Evolutionary conservation across 2,113 vertebrate species (phyloP), one percentile per base, ranked within the genome.

Genomic region (Tachysurus fulvidraco): DNA sequence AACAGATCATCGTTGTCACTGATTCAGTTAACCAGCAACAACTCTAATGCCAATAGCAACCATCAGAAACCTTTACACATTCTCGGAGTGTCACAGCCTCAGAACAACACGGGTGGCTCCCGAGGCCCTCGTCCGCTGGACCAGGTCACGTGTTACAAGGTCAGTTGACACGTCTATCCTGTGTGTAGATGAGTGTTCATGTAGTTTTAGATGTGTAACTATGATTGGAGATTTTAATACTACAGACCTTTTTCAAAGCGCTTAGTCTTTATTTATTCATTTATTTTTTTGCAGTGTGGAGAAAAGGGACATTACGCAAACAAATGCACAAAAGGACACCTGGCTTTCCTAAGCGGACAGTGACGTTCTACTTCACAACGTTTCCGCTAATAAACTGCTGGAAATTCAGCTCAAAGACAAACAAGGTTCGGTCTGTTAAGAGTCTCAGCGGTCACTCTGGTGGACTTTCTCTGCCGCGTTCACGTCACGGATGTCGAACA

Each of bases 251-350:
- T 55, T 77, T 60, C 12, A 14, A 65, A 25, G 6, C 52, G 11
- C 83, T 2, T 1, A 16, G 7, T 50, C 5, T 67, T 16, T 81
- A n/a, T 64, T 62, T 25, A 44, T 62, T 41, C 90, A 30, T 55
- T 9, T 85, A 85, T 44, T 90, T 82, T 90, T 69, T 86, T 92
- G 52, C 82, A 99, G 98, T 99, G 98, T 91, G 98, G 98, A 67
- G 98, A 99, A 92, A 99, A 99, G 93, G 98, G 98, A 91, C 98
- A 99, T 93, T 99, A 99, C 78, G 98, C 98, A 93, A 99, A 99
- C 95, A 97, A 98, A 95, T 99, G 98, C 93, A 98, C 97, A 88
- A 99, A 99, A 95, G 98, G 98, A 90, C 98, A 99, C 83, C 95
- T 99, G 90, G 98, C 98, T 86, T 99, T 99, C 93, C 95, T 99